Conservation (phyloP, 2,888 invertebrate species). For the Epinotia ramella region DNA sequence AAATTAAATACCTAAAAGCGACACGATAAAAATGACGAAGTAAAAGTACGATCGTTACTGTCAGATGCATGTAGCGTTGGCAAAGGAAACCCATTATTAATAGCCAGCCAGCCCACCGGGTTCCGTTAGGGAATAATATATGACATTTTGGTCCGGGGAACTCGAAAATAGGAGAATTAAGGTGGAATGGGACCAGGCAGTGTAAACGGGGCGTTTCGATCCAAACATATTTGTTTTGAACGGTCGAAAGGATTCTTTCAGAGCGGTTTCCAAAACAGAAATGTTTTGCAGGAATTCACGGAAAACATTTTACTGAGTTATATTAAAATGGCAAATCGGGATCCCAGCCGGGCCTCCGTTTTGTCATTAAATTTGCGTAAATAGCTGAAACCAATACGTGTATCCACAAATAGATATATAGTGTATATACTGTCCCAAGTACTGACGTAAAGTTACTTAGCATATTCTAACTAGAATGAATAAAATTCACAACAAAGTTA, state of each 20-base stretch:
- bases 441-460: too few species aligned
- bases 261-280: conserved; percentile 28
- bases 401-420: too few species aligned
- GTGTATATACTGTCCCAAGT: too few species aligned
- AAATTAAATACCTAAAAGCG: conserved; percentile 62
- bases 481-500: too few species aligned
- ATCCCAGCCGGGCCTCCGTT: neutral
- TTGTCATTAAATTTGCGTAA: neutral
- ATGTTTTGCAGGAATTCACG: conserved; percentile 16
- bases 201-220: conserved; percentile 37
- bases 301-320: neutral
- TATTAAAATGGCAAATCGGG: neutral
- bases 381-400: neutral
- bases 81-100: conserved; percentile 78
- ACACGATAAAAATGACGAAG: conserved; percentile 72
- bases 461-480: too few species aligned
- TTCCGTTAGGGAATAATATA: conserved; percentile 70
- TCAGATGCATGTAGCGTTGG: conserved; percentile 74
- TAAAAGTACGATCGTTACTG: conserved; percentile 79
- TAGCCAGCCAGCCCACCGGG: conserved; percentile 69
- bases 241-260: conserved; percentile 33
- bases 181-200: conserved; percentile 13
- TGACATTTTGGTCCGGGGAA: conserved; percentile 66
- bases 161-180: conserved; percentile 53
- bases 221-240: conserved; percentile 45